Conservation (phyloP, 2,888 invertebrate species). For the Eupeodes luniger region DNA sequence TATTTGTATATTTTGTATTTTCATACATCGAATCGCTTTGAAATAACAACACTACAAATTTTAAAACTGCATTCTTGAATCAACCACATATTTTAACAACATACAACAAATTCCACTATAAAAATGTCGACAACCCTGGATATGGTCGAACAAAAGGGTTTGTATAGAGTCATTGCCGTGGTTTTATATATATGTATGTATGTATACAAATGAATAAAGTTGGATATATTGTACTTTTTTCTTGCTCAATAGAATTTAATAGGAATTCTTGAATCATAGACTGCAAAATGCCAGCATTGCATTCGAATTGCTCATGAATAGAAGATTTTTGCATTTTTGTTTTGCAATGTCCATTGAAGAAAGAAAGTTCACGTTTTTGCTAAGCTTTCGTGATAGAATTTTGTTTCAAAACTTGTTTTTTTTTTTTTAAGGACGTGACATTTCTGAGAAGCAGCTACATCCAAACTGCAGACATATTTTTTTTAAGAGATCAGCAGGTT, state of each 20-base stretch:
- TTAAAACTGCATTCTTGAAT: too few species aligned
- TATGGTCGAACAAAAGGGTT: background rate
- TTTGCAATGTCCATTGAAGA: background rate
- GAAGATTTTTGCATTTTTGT: background rate
- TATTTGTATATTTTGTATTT: background rate
- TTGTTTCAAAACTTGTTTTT: background rate
- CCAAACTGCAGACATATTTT: too few species aligned
- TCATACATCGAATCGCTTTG: background rate
- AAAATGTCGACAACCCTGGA: too few species aligned
- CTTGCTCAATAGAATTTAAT: background rate
- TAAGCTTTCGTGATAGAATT: constrained; percentile 1
- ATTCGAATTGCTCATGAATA: constrained; percentile 40
- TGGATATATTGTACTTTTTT: background rate
- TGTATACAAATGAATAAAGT: background rate
- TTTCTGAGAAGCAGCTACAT: background rate
- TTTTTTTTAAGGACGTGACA: background rate
- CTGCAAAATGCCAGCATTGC: constrained; percentile 26
- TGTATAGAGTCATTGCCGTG: background rate
- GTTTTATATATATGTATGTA: background rate
- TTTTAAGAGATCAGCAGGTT: background rate
- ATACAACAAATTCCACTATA: too few species aligned
- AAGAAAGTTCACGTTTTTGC: background rate
- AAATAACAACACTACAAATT: background rate
- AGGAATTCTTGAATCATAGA: constrained; percentile 24
- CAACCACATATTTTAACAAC: too few species aligned